Base-by-base conservation (phyloP, 1,140 invertebrate species). In the Brachionus asplanchnoidis region DNA sequence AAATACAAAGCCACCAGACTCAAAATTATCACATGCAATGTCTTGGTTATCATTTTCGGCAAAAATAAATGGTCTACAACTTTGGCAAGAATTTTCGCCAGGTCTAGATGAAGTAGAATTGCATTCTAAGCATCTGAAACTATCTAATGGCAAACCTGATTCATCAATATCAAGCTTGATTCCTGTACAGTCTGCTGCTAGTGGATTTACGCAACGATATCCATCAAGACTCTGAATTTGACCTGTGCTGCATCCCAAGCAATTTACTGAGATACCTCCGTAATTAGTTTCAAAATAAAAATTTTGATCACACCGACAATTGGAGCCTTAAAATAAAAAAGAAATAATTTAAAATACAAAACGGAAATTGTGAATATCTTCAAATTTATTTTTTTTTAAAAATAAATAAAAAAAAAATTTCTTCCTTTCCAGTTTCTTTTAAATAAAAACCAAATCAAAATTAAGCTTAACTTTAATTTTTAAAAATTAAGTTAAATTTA, bases 141-240 rank as follows among this genome's bases (percentile, higher is more conserved):
- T 65, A 12, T 23, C n/a, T 26, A 82, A n/a, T 23, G n/a, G 36
- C 9, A 20, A 6, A 26, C 79, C 79, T 53, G 56, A 65, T 14
- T 28, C 20, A 6, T 82, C 56, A 60, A 17, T 42, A 32, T 82
- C 79, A 5, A 44, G 40, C 14, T 28, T 20, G 65, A 65, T 23
- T 65, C 44, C 46, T 23, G 50, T 7, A 9, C 42, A 40, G 0
- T 20, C 56, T 26, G 23, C 0, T 17, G 1, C n/a, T 32, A 20
- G n/a, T 17, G n/a, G 23, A 14, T 26, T 11, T 36, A 82, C 9
- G 44, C 79, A 82, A 6, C 65, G 40, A 46, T 56, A 82, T 5
- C 79, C 79, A 68, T 82, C 79, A 12, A 82, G 36, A 14, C 50
- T 32, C 44, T 82, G 79, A 36, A 65, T 65, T 65, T 82, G 26